These are phyloP conservation scores for Pyrochroa serraticornis DNA, from an alignment of 2,888 invertebrate genomes.

Conservation along the genomic window DNA sequence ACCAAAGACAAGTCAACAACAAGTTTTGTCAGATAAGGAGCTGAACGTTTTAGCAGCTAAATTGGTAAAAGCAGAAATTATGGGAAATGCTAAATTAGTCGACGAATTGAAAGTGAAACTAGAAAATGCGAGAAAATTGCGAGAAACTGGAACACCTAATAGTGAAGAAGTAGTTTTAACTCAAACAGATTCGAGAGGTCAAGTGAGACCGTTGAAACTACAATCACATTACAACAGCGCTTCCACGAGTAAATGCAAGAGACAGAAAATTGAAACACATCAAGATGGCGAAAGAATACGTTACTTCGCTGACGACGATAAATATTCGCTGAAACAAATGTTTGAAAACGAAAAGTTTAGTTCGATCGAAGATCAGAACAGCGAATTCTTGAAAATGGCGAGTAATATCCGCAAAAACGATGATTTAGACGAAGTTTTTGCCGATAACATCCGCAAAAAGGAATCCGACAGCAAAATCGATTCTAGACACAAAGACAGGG, in stretches of 20 bases:
- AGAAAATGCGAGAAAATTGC: constrained; percentile 68
- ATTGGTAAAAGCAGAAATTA: constrained; percentile 91
- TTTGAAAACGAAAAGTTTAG: constrained; percentile 82
- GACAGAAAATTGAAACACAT: constrained; percentile 74
- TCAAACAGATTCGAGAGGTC: constrained; percentile 70
- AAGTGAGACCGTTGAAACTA: constrained; percentile 67
- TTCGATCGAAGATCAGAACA: constrained; percentile 79
- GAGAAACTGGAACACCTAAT: constrained; percentile 36
- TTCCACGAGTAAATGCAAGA: constrained; percentile 58
- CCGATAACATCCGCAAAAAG: constrained; percentile 75
- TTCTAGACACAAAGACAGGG: constrained; percentile 67
- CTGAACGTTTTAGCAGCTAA: constrained; percentile 91
- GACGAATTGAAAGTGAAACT: constrained; percentile 75
- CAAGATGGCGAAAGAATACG: constrained; percentile 73
- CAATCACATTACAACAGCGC: constrained; percentile 57
- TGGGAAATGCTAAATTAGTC: constrained; percentile 78
- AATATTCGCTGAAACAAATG: constrained; percentile 83
- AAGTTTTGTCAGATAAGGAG: constrained; percentile 73
- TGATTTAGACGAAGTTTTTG: constrained; percentile 86
- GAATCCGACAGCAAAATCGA: constrained; percentile 67
- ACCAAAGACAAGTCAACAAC: not conserved
- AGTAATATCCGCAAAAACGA: constrained; percentile 70
- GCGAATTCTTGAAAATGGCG: constrained; percentile 77
- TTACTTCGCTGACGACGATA: constrained; percentile 91
- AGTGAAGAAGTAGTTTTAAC: constrained; percentile 70